These are phyloP conservation scores for Brachionus asplanchnoidis DNA, from an alignment of 1,140 invertebrate genomes.

Conservation along the genomic window DNA sequence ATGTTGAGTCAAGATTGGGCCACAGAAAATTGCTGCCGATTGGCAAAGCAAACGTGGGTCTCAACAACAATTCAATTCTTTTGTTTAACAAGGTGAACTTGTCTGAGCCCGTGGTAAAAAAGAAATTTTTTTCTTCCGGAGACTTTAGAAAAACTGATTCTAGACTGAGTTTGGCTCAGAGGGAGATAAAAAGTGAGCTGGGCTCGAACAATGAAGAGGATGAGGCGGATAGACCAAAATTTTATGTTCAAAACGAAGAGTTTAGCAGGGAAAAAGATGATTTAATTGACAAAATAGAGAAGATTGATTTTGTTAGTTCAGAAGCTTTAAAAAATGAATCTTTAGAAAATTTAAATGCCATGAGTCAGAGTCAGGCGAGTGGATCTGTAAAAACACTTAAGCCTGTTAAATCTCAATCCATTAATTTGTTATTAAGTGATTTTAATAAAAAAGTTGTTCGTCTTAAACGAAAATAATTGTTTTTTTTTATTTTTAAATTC, in stretches of 20 bases:
- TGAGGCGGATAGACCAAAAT: not conserved
- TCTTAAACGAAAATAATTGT: conserved; percentile 25
- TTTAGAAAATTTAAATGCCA: not conserved
- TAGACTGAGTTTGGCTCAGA: not conserved
- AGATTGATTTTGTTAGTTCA: not conserved
- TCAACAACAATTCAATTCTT: not conserved
- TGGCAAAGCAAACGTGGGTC: not conserved
- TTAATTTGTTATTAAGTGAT: conserved; percentile 18
- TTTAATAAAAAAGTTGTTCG: conserved; percentile 20
- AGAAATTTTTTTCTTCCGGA: not conserved
- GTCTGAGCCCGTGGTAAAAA: not conserved
- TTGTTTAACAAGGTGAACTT: not conserved
- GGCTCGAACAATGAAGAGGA: not conserved
- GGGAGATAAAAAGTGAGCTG: not conserved
- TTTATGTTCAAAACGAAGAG: not conserved
- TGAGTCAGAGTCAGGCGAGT: not conserved
- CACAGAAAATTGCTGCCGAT: not conserved
- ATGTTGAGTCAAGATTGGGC: not conserved
- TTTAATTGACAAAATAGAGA: conserved; percentile 2
- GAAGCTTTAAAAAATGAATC: not conserved
- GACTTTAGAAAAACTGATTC: not conserved
- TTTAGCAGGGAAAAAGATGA: not conserved
- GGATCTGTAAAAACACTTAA: not conserved
- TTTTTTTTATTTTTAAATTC: not conserved
- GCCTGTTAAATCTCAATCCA: not conserved